Evolutionary conservation across 2,888 invertebrate species (phyloP).

Genomic region (Drosophila helvetica): DNA sequence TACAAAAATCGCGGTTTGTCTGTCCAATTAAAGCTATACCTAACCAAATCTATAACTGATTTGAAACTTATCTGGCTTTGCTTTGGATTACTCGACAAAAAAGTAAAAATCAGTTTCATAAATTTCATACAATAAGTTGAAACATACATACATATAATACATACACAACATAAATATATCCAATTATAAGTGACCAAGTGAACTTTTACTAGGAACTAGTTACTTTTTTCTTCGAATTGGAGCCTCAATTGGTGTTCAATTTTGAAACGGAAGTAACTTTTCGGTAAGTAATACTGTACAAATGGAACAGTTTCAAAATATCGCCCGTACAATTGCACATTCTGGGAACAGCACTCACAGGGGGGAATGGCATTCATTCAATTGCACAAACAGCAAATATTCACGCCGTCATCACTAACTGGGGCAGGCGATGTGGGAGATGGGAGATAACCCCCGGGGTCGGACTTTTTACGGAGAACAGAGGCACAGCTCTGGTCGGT

Average conservation of each 20-base stretch:
- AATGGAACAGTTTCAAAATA: neutral
- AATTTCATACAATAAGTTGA: no score
- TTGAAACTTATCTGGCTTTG: neutral
- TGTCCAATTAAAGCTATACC: no score
- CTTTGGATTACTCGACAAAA: neutral
- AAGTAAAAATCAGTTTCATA: neutral
- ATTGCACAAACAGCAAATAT: neutral
- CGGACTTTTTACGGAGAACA: conserved; percentile 6
- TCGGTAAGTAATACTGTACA: neutral
- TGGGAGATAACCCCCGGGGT: conserved; percentile 8
- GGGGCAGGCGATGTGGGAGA: conserved; percentile 1
- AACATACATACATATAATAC: no score
- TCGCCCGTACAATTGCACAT: neutral
- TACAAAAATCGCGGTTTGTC: no score
- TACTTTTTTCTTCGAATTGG: no score
- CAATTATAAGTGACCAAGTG: no score
- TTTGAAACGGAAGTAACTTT: neutral
- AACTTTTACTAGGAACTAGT: no score
- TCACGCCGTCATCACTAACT: conserved; percentile 1
- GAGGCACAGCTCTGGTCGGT: neutral
- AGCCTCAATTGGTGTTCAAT: no score
- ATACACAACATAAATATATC: no score
- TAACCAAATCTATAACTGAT: no score
- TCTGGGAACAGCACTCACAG: neutral
- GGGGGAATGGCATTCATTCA: neutral